Conservation (phyloP, 2,888 invertebrate species). For the Lepas anatifera region DNA sequence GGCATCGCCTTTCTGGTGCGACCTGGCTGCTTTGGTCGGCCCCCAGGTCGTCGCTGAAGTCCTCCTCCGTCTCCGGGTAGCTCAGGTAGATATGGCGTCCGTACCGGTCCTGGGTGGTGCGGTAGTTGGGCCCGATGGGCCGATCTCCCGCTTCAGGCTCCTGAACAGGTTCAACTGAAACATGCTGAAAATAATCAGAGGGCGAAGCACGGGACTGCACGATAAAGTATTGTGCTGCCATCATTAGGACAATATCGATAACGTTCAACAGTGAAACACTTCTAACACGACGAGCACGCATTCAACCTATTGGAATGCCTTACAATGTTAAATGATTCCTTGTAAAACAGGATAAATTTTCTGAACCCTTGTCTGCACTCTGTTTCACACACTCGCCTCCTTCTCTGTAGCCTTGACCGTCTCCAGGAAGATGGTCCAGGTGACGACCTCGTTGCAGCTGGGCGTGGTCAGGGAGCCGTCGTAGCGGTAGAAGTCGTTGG, state of each 20-base stretch:
- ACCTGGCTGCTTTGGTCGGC: not conserved
- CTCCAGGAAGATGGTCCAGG: constrained; percentile 63
- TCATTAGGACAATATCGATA: too few relatives aligned
- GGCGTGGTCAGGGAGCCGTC: constrained; percentile 68
- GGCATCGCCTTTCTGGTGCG: not conserved
- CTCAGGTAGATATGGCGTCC: constrained; percentile 53
- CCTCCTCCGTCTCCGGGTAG: constrained; percentile 51
- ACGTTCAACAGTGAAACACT: too few relatives aligned
- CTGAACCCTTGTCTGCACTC: too few relatives aligned
- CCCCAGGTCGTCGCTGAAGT: not conserved
- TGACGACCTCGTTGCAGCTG: constrained; percentile 64
- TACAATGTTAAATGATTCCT: too few relatives aligned
- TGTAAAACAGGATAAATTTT: too few relatives aligned
- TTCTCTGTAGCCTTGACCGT: constrained; percentile 56
- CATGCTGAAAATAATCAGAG: too few relatives aligned
- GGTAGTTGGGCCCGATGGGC: constrained; percentile 55
- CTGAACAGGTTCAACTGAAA: constrained; percentile 55
- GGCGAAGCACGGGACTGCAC: too few relatives aligned
- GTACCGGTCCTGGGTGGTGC: constrained; percentile 52
- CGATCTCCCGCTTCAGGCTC: constrained; percentile 46
- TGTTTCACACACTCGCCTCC: too few relatives aligned
- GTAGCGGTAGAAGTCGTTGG: constrained; percentile 60
- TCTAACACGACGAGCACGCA: too few relatives aligned
- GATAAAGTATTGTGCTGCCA: too few relatives aligned
- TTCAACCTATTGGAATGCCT: too few relatives aligned